Percentiles rank a stretch among this genome's conserved stretches.
Evolutionary conservation across 2,113 vertebrate genomes (phyloP).

Genomic region (Seriola aureovittata): DNA sequence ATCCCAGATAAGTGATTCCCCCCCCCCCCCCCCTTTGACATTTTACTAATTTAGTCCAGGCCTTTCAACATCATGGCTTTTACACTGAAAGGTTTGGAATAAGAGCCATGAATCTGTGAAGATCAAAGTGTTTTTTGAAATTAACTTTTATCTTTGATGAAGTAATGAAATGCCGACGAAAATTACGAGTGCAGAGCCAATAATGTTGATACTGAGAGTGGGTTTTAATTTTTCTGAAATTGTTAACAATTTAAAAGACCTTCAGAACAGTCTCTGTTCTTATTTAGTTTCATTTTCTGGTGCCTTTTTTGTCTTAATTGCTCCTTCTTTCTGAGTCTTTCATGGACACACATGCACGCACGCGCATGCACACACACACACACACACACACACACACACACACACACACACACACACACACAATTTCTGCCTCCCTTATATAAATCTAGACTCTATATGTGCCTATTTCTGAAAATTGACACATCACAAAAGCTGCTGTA

Average conservation of each 20-base stretch:
- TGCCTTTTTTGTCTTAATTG: not conserved
- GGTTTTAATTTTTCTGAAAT: not conserved
- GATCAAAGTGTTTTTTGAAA: slow-evolving; percentile 41
- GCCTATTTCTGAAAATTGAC: not conserved
- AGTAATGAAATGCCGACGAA: not conserved
- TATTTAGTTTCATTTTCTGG: not conserved
- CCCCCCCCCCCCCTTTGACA: slow-evolving; percentile 10
- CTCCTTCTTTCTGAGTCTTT: not conserved
- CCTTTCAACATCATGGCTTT: slow-evolving; percentile 27
- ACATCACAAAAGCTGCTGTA: not conserved
- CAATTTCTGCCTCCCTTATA: not conserved
- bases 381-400: not conserved
- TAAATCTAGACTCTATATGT: not conserved
- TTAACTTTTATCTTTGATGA: slow-evolving; percentile 19
- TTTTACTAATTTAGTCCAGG: slow-evolving; percentile 16
- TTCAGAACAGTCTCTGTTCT: slow-evolving; percentile 3
- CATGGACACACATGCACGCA: not conserved
- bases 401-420: not conserved
- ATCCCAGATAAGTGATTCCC: not conserved
- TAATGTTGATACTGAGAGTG: not conserved
- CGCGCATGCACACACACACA: not conserved
- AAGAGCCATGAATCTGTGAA: not conserved
- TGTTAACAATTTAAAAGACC: not conserved
- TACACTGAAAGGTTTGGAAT: not conserved
- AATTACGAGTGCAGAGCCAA: not conserved